These are phyloP conservation scores for Augochlora pura DNA, from an alignment of 1,140 invertebrate species.

Conservation along the genomic window DNA sequence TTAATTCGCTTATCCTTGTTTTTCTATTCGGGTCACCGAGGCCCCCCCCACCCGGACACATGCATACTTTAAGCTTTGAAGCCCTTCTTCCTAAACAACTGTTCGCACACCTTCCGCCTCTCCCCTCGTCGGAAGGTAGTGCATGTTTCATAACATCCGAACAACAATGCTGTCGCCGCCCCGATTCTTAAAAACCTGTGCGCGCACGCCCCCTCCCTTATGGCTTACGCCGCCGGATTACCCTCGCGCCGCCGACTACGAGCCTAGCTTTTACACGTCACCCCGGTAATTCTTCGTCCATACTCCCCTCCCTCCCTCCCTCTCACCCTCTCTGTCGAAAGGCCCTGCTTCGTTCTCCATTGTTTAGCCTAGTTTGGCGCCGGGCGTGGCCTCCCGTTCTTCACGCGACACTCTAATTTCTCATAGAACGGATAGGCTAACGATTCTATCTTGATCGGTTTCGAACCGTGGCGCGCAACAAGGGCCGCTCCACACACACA, in stretches of 20 bases:
- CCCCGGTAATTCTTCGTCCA: neutral
- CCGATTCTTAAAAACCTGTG: neutral
- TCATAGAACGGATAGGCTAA: conserved; percentile 10
- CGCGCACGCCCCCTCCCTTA: conserved; percentile 19
- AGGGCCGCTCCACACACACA: too few relatives aligned
- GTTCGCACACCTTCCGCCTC: neutral
- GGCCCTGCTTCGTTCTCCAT: neutral
- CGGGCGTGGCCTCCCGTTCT: neutral
- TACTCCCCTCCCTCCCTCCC: neutral
- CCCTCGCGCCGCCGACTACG: neutral
- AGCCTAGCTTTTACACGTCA: conserved; percentile 3
- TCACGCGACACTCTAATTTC: conserved; percentile 32
- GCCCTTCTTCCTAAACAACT: neutral
- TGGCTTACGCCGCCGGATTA: conserved; percentile 4
- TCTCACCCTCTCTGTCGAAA: too few relatives aligned
- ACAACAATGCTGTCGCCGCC: conserved; percentile 12
- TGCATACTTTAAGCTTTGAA: neutral
- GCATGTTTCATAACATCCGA: conserved; percentile 6
- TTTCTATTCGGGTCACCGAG: neutral
- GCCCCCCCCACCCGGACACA: neutral
- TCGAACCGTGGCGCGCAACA: conserved; percentile 26
- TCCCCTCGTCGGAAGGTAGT: conserved; percentile 10
- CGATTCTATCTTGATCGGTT: conserved; percentile 49
- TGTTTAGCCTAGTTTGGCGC: conserved; percentile 20
- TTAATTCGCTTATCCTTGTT: neutral